Conservation (phyloP, 2,113 vertebrate genomes). For the Colaptes auratus region DNA sequence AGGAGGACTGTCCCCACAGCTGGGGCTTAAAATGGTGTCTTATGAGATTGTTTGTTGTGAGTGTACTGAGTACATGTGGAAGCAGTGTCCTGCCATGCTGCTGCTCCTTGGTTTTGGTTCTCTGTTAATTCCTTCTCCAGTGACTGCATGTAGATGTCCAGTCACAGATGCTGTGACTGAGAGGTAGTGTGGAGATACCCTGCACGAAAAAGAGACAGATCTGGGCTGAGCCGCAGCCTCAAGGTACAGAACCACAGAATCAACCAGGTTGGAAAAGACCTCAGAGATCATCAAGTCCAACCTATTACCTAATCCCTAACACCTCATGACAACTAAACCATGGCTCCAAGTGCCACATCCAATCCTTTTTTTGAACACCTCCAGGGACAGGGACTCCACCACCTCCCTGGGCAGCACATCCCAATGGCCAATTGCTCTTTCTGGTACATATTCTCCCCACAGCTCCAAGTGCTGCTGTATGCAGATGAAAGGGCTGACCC, state of each 20-base stretch:
- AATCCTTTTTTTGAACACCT: no score
- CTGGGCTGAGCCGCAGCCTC: neutral
- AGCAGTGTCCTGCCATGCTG: neutral
- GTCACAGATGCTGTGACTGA: neutral
- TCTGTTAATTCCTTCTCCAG: neutral
- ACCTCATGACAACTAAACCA: no score
- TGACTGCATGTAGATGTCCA: rapidly evolving
- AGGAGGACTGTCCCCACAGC: neutral
- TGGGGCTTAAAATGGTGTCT: neutral
- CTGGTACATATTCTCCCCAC: no score
- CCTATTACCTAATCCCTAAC: no score
- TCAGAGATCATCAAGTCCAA: no score
- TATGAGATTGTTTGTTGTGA: neutral
- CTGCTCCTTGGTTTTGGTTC: neutral
- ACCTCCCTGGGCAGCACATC: no score
- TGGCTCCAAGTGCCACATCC: no score
- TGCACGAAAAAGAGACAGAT: neutral
- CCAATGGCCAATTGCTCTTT: no score
- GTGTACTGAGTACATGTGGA: rapidly evolving
- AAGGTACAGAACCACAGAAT: no score
- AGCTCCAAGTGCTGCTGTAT: rapidly evolving
- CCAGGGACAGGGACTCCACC: no score
- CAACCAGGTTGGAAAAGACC: no score
- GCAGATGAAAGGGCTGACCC: no score
- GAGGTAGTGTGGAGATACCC: neutral